A percentile compares a stretch with the other conserved stretches of the same genome.
Conservation (phyloP, 2,797 vertebrate species). For the Bryconaethiops microstoma region DNA sequence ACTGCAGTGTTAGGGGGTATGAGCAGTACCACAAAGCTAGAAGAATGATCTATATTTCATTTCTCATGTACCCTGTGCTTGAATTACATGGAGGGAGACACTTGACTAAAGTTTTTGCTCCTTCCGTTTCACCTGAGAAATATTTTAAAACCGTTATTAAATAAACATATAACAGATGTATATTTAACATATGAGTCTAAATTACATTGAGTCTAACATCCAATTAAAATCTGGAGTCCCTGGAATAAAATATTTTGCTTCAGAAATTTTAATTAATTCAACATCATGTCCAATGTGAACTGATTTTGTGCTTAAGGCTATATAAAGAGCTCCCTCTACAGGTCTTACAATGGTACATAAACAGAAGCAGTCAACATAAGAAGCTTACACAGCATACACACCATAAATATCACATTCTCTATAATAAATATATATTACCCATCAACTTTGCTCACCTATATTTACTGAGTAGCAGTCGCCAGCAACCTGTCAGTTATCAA, state of each 20-base stretch:
- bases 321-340: slow-evolving; percentile 54
- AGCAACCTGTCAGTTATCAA: slow-evolving; percentile 65
- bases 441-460: slow-evolving; percentile 54
- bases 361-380: neutral
- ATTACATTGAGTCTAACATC: slow-evolving; percentile 26
- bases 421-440: slow-evolving; percentile 55
- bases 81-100: slow-evolving; percentile 33
- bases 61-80: slow-evolving; percentile 49
- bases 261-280: slow-evolving; percentile 25
- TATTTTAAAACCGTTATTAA: slow-evolving; percentile 26
- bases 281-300: slow-evolving; percentile 58
- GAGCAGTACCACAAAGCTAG: slow-evolving; percentile 46
- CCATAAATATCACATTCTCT: slow-evolving; percentile 46
- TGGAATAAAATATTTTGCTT: slow-evolving; percentile 37
- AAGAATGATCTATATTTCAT: slow-evolving; percentile 22
- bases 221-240: slow-evolving; percentile 35
- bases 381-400: slow-evolving; percentile 9
- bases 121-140: slow-evolving; percentile 36
- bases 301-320: slow-evolving; percentile 50
- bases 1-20: slow-evolving; percentile 50
- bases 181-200: slow-evolving; percentile 57
- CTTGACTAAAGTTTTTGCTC: slow-evolving; percentile 6
- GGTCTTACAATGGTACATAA: slow-evolving; percentile 51
- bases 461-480: slow-evolving; percentile 62
- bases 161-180: slow-evolving; percentile 20